Base-by-base conservation (phyloP, 2,113 vertebrate genomes). In the Nibea coibor region DNA sequence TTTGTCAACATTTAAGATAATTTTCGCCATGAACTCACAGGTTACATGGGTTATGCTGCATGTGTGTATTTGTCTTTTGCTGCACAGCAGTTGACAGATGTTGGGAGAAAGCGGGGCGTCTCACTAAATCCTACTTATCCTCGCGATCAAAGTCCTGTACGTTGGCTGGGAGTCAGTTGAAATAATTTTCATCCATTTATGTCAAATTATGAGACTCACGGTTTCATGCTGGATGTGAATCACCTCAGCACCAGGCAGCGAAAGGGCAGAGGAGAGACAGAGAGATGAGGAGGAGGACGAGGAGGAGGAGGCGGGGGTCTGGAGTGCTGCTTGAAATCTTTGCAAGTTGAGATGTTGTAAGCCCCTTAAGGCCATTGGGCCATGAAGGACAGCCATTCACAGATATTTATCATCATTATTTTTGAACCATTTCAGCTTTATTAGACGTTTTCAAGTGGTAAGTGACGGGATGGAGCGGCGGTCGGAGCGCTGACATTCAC, bases 351-450 rank as follows among this genome's bases (percentile, higher is more conserved):
- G 67, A 80, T 2, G 19, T 57, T 20, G 47, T 12, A 22, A 68
- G 63, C 64, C 31, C 80, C 67, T 62, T 51, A 42, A 68, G 72
- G 63, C 78, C 6, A 3, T 10, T 9, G 58, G 70, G 80, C 82
- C 66, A 71, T 89, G 86, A 91, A 90, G 87, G 89, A 82, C 84
- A 78, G 68, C 80, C 80, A 83, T 83, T 85, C 51, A 1, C 61
- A 81, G 65, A 73, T 88, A 90, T 89, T 80, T 82, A 84, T 89
- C 86, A 71, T 81, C 80, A 80, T 89, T 90, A 91, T 88, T 84
- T 88, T 83, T 62, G 53, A 85, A 87, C 72, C 86, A 72, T 82
- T 84, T 31, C 35, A 17, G 82, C 79, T 87, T 84, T 81, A 88
- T 85, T 86, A 82, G 80, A 76, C 51, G 28, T 78, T 79, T 47